Evolutionary conservation across 1,140 invertebrate species (phyloP).

Genomic region (Diachasma alloeum): DNA sequence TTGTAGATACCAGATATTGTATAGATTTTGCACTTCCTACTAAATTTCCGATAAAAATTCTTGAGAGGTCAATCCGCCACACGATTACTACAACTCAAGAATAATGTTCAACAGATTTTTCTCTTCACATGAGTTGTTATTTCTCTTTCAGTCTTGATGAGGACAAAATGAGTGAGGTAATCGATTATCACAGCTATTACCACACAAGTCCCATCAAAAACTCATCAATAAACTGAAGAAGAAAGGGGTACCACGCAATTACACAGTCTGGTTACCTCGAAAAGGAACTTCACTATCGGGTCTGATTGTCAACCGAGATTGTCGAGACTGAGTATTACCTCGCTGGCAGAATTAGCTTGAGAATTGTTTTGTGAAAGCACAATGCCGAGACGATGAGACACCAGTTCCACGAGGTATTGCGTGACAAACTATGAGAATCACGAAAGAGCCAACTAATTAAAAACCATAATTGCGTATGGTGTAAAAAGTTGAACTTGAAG

Average conservation of each 20-base stretch:
- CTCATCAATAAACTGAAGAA: background rate
- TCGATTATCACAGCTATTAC: background rate
- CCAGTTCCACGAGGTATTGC: background rate
- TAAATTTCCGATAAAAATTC: no score
- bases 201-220: background rate
- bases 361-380: slow-evolving; percentile 31
- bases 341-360: background rate
- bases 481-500: background rate
- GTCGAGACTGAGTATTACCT: slow-evolving; percentile 24
- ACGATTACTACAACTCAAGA: no score
- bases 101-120: background rate
- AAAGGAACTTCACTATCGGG: slow-evolving; percentile 52
- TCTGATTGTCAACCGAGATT: slow-evolving; percentile 39
- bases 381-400: slow-evolving; percentile 17
- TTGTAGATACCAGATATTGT: no score
- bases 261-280: slow-evolving; percentile 59
- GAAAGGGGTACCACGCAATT: slow-evolving; percentile 42
- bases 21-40: no score
- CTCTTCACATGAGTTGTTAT: background rate
- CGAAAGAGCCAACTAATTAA: background rate
- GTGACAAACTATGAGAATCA: background rate
- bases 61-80: no score
- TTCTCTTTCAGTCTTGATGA: background rate
- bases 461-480: background rate
- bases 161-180: background rate